phyloP scores from a whole-genome alignment of 2,113 vertebrate genomes.

The Lampris megalopsis region DNA sequence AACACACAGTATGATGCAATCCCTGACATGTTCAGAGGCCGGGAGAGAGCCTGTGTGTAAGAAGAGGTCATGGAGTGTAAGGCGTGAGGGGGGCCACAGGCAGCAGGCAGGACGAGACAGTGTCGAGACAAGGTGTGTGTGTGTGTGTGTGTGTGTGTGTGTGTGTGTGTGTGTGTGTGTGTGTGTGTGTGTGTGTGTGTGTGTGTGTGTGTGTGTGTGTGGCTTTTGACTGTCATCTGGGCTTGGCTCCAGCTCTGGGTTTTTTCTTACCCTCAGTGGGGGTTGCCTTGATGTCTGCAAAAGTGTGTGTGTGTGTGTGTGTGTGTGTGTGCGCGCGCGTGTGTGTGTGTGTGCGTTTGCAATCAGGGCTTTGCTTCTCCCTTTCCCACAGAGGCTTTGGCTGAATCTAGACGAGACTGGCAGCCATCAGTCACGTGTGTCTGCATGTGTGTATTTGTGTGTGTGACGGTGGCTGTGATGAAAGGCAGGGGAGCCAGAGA shows the following conservation, averaged over 20 bases:
- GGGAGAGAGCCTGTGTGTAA: conserved; percentile 1
- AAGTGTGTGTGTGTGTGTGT: conserved; percentile 39
- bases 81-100: neutral
- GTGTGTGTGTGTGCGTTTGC: conserved; percentile 36
- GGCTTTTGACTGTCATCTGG: conserved; percentile 82
- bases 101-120: conserved; percentile 49
- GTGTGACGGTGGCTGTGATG: conserved; percentile 84
- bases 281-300: conserved; percentile 72
- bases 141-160: conserved; percentile 49
- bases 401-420: conserved; percentile 79
- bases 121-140: conserved; percentile 58
- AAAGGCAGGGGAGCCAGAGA: conserved; percentile 89
- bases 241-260: conserved; percentile 80
- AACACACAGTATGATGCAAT: conserved; percentile 20
- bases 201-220: conserved; percentile 55
- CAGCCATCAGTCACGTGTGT: conserved; percentile 86
- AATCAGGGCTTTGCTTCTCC: conserved; percentile 50
- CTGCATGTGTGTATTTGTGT: conserved; percentile 49
- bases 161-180: conserved; percentile 64
- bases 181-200: conserved; percentile 45
- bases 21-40: conserved; percentile 55
- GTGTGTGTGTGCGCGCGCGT: conserved; percentile 23
- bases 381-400: conserved; percentile 75
- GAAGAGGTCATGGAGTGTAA: conserved; percentile 16
- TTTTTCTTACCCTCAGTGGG: conserved; percentile 76